phyloP scores from a whole-genome alignment of 1,140 invertebrate species.

The Ladona fulva region DNA sequence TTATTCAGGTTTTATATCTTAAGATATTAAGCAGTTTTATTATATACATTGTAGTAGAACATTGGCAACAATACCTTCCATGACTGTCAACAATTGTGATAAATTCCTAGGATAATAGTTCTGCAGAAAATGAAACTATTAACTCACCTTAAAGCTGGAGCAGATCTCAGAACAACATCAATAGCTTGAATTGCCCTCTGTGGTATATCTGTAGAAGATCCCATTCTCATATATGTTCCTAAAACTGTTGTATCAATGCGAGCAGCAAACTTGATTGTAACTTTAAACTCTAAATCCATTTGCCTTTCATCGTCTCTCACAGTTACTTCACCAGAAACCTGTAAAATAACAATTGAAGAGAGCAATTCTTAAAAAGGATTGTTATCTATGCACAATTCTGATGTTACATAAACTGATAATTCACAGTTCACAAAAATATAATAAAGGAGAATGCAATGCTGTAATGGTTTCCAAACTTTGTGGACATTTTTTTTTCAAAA shows the following conservation, averaged over 20 bases:
- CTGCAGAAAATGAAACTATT: no score
- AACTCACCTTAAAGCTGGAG: slow-evolving; percentile 25
- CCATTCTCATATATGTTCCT: slow-evolving; percentile 37
- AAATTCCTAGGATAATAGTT: no score
- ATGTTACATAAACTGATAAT: slow-evolving; percentile 28
- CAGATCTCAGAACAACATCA: slow-evolving; percentile 70
- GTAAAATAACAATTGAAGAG: slow-evolving; percentile 17
- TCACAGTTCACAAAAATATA: slow-evolving; percentile 20
- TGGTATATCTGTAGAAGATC: slow-evolving; percentile 39
- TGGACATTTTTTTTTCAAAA: not conserved
- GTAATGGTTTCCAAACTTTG: not conserved
- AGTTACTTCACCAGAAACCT: slow-evolving; percentile 23
- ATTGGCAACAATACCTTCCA: no score
- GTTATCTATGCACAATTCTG: slow-evolving; percentile 23
- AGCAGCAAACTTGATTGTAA: slow-evolving; percentile 48
- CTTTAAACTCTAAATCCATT: slow-evolving; percentile 40
- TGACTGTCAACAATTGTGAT: no score
- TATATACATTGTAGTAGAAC: no score
- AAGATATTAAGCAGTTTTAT: no score
- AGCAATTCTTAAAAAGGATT: slow-evolving; percentile 15
- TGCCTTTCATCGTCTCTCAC: slow-evolving; percentile 35
- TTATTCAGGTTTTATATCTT: no score
- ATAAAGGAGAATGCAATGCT: not conserved
- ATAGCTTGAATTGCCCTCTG: slow-evolving; percentile 63
- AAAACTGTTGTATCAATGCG: slow-evolving; percentile 45